Conservation (phyloP, 2,797 vertebrate genomes). For the Onychomys arenicola region DNA sequence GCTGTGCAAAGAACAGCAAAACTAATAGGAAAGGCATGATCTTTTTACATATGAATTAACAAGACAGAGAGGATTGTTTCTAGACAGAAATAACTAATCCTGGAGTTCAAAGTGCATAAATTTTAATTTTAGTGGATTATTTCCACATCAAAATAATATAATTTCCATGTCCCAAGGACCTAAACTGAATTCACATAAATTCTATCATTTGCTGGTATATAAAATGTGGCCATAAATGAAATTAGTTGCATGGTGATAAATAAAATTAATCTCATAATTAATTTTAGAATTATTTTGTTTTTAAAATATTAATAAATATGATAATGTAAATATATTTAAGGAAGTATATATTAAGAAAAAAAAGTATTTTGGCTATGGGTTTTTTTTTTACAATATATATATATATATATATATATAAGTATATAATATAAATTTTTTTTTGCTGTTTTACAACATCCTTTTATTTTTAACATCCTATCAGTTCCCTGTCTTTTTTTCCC, state of each 20-base stretch:
- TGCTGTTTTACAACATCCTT: too few species aligned
- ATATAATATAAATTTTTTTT: too few species aligned
- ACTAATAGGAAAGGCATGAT: background rate
- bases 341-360: background rate
- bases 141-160: conserved; percentile 28
- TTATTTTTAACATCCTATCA: too few species aligned
- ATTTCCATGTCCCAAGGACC: background rate
- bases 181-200: background rate
- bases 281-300: background rate
- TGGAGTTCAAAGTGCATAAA: conserved; percentile 15
- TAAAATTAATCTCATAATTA: background rate
- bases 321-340: background rate
- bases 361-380: background rate
- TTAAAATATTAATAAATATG: background rate
- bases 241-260: background rate
- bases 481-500: too few species aligned
- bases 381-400: too few species aligned
- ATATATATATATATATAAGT: too few species aligned
- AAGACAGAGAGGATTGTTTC: background rate
- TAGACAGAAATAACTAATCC: background rate
- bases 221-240: background rate
- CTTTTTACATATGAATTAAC: background rate
- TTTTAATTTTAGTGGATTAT: conserved; percentile 20
- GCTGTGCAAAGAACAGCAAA: background rate
- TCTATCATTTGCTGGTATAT: background rate